A percentile compares a stretch with the other conserved stretches of the same genome.
Conservation (phyloP, 2,113 vertebrate species). For the Rhynchomys soricoides region DNA sequence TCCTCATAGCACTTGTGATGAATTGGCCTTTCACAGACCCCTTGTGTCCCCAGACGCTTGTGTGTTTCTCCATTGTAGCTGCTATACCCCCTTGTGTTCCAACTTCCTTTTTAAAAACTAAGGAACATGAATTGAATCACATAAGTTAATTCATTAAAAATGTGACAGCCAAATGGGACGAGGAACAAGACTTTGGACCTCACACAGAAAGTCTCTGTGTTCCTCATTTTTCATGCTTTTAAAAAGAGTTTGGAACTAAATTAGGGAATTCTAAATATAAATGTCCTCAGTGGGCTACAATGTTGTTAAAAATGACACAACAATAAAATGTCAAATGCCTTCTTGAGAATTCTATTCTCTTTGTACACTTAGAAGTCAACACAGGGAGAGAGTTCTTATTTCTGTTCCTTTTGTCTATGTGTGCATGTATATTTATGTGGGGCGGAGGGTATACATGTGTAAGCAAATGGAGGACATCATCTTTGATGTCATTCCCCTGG, state of each 20-base stretch:
- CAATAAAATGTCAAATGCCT: not conserved
- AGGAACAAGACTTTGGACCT: not conserved
- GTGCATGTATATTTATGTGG: not conserved
- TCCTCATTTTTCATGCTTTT: not conserved
- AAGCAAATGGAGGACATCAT: not conserved
- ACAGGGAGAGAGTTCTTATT: not conserved
- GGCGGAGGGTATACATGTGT: not conserved
- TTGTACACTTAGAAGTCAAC: not conserved
- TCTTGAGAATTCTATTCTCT: not conserved
- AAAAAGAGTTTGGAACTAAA: not conserved
- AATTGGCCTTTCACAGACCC: not conserved
- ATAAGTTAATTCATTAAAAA: not conserved
- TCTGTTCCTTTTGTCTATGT: not conserved
- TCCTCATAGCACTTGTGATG: rapidly evolving
- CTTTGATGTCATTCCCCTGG: not conserved
- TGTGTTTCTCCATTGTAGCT: not conserved
- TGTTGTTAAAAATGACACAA: not conserved
- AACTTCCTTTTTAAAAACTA: not conserved
- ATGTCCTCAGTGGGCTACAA: not conserved
- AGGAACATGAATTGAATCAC: not conserved
- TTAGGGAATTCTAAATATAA: not conserved
- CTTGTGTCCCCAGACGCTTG: not conserved
- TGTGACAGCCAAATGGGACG: not conserved
- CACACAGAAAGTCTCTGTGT: not conserved
- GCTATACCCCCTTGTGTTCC: not conserved